Evolutionary conservation across 2,888 invertebrate genomes (phyloP).

Genomic region (Nomada ruficornis): DNA sequence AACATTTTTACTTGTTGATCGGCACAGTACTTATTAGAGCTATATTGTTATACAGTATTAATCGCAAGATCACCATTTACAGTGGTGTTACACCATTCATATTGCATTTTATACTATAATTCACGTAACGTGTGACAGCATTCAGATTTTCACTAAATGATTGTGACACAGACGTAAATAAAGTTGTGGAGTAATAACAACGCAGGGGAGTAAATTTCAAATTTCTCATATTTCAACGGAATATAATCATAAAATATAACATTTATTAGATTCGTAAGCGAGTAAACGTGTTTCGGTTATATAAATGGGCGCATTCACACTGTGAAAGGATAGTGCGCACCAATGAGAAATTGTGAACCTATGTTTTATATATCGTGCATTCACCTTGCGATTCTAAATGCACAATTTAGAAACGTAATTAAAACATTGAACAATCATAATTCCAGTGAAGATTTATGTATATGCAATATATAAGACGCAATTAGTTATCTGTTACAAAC

Average conservation of each 20-base stretch:
- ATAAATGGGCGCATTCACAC: conserved; percentile 33
- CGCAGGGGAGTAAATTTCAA: conserved; percentile 22
- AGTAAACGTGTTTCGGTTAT: not conserved
- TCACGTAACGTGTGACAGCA: not conserved
- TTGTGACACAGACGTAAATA: not conserved
- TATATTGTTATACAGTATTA: not conserved
- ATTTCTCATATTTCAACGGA: conserved; percentile 20
- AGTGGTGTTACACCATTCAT: not conserved
- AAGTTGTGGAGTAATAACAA: not conserved
- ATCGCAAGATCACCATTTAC: not conserved
- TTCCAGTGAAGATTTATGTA: not conserved
- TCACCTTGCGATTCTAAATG: conserved; percentile 11
- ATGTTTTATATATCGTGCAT: not conserved
- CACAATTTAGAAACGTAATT: not conserved
- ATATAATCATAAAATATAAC: conserved; percentile 23
- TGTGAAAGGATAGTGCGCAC: not conserved
- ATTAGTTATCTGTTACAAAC: conserved; percentile 2
- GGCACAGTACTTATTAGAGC: not conserved
- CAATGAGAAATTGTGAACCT: conserved; percentile 14
- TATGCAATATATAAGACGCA: not conserved
- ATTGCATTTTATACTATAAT: conserved; percentile 1
- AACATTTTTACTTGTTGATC: not conserved
- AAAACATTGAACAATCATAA: not conserved
- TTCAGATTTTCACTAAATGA: not conserved
- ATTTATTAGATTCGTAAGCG: not conserved